Evolutionary conservation across 2,113 vertebrate genomes (phyloP).

Genomic region (Macaca nemestrina): DNA sequence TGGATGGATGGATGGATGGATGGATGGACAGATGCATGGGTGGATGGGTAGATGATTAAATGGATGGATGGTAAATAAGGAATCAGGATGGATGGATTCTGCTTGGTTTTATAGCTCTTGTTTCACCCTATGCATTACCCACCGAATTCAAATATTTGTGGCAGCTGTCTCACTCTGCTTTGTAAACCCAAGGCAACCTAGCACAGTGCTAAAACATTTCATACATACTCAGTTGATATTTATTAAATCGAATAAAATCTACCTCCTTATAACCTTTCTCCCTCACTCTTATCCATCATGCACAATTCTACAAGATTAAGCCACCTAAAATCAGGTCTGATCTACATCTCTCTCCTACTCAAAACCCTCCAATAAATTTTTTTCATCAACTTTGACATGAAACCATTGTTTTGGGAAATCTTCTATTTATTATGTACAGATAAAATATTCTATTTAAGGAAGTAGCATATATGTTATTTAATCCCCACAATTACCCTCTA

Average conservation of each 20-base stretch:
- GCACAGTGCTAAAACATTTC: not conserved
- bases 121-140: not conserved
- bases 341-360: not conserved
- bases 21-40: not conserved
- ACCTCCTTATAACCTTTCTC: not conserved
- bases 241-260: not conserved
- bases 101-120: not conserved
- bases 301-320: not conserved
- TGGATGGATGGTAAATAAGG: not conserved
- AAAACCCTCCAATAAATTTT: not conserved
- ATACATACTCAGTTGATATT: not conserved
- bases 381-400: not conserved
- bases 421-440: slow-evolving; percentile 28
- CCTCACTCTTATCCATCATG: not conserved
- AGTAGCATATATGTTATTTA: not conserved
- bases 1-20: not conserved
- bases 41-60: not conserved
- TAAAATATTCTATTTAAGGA: not conserved
- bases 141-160: not conserved
- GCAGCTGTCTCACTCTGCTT: not conserved
- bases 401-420: not conserved
- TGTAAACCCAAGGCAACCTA: not conserved
- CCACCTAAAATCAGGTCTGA: not conserved
- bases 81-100: not conserved
- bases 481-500: not conserved